phyloP scores from a whole-genome alignment of 2,888 invertebrate genomes.

The Mythimna albipuncta region DNA sequence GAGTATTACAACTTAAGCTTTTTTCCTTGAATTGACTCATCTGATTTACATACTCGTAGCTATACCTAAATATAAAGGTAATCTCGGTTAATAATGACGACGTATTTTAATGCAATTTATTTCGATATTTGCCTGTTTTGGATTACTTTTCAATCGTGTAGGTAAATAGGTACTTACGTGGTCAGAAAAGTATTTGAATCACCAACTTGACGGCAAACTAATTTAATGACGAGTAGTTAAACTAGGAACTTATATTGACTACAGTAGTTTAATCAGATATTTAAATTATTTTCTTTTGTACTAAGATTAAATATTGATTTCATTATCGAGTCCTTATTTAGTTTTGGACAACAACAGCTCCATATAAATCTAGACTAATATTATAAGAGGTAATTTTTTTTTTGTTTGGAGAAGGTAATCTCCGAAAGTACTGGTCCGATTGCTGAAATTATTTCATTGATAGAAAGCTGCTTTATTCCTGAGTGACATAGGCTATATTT shows the following conservation, averaged over 20 bases:
- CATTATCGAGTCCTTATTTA: not conserved
- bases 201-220: not conserved
- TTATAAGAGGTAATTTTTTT: too few relatives aligned
- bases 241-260: too few relatives aligned
- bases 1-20: not conserved
- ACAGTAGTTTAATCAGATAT: not conserved
- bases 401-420: too few relatives aligned
- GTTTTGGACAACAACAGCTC: not conserved
- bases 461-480: too few relatives aligned
- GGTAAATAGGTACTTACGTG: not conserved
- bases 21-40: constrained; percentile 25
- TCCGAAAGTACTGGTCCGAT: too few relatives aligned
- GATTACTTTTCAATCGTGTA: constrained; percentile 2
- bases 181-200: constrained; percentile 2
- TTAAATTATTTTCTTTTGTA: not conserved
- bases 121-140: constrained; percentile 11
- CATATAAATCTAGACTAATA: not conserved
- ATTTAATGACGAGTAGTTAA: too few relatives aligned
- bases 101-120: constrained; percentile 7
- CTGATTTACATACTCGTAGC: too few relatives aligned
- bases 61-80: constrained; percentile 13
- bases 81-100: not conserved
- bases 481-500: too few relatives aligned
- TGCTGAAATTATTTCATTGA: too few relatives aligned
- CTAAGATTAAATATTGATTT: not conserved